phyloP scores from a whole-genome alignment of 2,113 vertebrate genomes.

The Platysternon megacephalum region DNA sequence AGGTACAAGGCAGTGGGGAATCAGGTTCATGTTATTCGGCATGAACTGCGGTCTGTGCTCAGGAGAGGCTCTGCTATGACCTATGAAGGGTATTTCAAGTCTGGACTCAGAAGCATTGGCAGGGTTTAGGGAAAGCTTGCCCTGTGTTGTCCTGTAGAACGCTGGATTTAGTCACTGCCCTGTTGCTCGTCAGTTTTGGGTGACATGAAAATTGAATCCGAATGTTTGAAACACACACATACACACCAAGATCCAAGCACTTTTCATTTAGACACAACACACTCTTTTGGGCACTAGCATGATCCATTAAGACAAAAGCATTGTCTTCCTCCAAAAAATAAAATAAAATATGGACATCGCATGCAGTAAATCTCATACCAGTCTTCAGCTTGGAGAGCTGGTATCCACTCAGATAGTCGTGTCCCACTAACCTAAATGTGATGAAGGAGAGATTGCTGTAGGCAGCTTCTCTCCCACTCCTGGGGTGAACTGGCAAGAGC shows the following conservation, averaged over 20 bases:
- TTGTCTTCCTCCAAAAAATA: background rate
- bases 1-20: background rate
- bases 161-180: background rate
- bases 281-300: background rate
- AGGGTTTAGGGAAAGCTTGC: background rate
- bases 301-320: background rate
- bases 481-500: background rate
- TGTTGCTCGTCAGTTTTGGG: background rate
- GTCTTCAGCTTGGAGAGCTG: background rate
- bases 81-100: background rate
- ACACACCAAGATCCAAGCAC: background rate
- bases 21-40: background rate
- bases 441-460: background rate
- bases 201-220: background rate
- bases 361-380: background rate
- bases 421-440: background rate
- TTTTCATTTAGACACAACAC: background rate
- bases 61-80: background rate
- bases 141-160: background rate
- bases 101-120: background rate
- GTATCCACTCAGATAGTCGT: background rate
- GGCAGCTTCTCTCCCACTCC: background rate
- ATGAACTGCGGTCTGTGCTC: background rate
- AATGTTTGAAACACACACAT: background rate
- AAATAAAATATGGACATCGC: background rate